Base-by-base conservation (phyloP, 2,888 invertebrate genomes). In the Apoderus coryli region DNA sequence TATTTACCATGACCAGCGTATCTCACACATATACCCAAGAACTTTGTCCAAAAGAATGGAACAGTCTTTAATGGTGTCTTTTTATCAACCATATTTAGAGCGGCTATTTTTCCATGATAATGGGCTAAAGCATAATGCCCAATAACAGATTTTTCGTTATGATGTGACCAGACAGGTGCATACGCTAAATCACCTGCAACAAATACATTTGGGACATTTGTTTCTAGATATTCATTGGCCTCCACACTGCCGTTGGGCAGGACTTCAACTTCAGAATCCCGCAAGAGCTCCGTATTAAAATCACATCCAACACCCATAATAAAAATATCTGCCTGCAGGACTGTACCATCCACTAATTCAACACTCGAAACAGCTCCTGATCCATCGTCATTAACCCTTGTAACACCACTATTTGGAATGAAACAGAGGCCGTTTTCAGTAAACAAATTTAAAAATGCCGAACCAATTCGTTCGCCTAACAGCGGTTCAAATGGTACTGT, bases 101-200 rank as follows among this genome's bases (percentile, higher is more conserved):
- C 93, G 2, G 90, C 93, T 14, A 81, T 66, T 39, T 72, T 70
- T 1, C 92, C 96, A 53, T 95, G 95, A 52, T 86, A 81, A 47
- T 88, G 85, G 1, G 95, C 86, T 50, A 95, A 64, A 27, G 85
- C 79, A 59, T 82, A 86, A 55, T 96, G 96, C 2, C 46, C 90
- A 43, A 95, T 84, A 25, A 74, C 69, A 37, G 75, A 70, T 25
- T 69, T 65, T 34, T 59, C 50, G 42, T 72, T 66, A 22, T 63
- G 61, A 29, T 64, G 57, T 1, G 69, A 65, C 46, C 71, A 76
- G 3, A 92, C 73, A 0, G 93, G 93, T 27, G 89, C 89, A 47
- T 75, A 66, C 1, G 85, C 89, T 38, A 92, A 81, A 53, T 96
- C 96, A 3, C 96, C 96, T 19, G 88, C 92, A 7, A 81, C 92